These are phyloP conservation scores for Heteromyza rotundicornis DNA, from an alignment of 2,888 invertebrate species.

Conservation along the genomic window DNA sequence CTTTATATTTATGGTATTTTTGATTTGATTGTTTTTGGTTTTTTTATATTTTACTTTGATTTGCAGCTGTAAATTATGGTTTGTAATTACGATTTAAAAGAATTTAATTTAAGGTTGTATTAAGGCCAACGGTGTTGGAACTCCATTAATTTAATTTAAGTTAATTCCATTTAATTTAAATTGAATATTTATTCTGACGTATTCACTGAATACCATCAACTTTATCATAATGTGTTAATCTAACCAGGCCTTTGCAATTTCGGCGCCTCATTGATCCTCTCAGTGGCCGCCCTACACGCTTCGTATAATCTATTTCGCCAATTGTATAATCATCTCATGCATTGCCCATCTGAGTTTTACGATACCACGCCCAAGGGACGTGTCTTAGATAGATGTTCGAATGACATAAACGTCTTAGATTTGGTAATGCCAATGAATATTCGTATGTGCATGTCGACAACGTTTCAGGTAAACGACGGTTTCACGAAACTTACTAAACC, in stretches of 20 bases:
- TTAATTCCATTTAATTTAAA: conserved; percentile 1
- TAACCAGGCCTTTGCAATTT: conserved; percentile 52
- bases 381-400: conserved; percentile 70
- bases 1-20: conserved; percentile 62
- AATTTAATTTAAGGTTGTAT: conserved; percentile 32
- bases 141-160: conserved; percentile 8
- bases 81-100: conserved; percentile 14
- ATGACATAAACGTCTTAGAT: conserved; percentile 68
- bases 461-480: conserved; percentile 55
- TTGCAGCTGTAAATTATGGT: conserved; percentile 17
- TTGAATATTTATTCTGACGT: not conserved
- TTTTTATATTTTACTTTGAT: not conserved
- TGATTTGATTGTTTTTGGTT: conserved; percentile 10
- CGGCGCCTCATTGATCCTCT: conserved; percentile 55
- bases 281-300: conserved; percentile 52
- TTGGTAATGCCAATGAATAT: conserved; percentile 64
- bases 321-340: conserved; percentile 65
- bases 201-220: conserved; percentile 8
- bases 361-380: conserved; percentile 72
- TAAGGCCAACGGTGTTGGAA: conserved; percentile 24
- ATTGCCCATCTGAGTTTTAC: conserved; percentile 68
- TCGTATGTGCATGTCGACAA: conserved; percentile 54
- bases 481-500: no score
- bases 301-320: conserved; percentile 50
- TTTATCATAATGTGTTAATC: conserved; percentile 16